Percentiles rank a stretch among this genome's conserved stretches.
These are phyloP conservation scores for Camptogramma bilineatum DNA, from an alignment of 2,888 invertebrate species.

Conservation along the genomic window DNA sequence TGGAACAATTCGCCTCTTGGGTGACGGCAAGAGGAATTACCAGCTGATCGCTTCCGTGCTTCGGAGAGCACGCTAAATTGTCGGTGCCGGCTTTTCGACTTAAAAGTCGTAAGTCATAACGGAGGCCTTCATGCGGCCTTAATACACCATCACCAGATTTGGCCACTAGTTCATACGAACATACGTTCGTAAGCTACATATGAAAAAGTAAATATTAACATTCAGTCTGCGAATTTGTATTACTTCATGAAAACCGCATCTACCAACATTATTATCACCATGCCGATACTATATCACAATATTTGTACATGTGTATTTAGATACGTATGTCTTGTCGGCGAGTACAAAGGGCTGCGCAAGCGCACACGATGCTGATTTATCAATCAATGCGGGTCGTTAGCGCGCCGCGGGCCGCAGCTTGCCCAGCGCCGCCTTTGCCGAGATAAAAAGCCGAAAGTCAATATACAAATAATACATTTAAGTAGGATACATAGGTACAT, in stretches of 20 bases:
- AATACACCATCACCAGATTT: too few species aligned
- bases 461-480: not conserved
- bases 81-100: too few species aligned
- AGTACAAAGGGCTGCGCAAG: constrained; percentile 41
- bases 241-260: not conserved
- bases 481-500: too few species aligned
- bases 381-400: constrained; percentile 60
- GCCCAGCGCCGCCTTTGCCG: not conserved
- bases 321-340: constrained; percentile 14
- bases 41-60: too few species aligned
- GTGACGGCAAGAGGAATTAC: too few species aligned
- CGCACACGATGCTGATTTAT: constrained; percentile 56
- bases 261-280: constrained; percentile 4
- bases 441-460: not conserved
- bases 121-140: too few species aligned
- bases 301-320: not conserved
- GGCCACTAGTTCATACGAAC: too few species aligned
- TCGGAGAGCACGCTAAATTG: too few species aligned
- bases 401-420: constrained; percentile 50
- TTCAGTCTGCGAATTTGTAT: not conserved
- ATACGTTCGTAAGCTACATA: too few species aligned
- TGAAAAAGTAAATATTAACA: not conserved
- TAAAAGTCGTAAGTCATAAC: too few species aligned
- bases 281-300: not conserved
- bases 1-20: too few species aligned